A percentile compares a stretch with the other conserved stretches of the same genome.
phyloP scores from a whole-genome alignment of 2,113 vertebrate genomes.

The Myodes glareolus region DNA sequence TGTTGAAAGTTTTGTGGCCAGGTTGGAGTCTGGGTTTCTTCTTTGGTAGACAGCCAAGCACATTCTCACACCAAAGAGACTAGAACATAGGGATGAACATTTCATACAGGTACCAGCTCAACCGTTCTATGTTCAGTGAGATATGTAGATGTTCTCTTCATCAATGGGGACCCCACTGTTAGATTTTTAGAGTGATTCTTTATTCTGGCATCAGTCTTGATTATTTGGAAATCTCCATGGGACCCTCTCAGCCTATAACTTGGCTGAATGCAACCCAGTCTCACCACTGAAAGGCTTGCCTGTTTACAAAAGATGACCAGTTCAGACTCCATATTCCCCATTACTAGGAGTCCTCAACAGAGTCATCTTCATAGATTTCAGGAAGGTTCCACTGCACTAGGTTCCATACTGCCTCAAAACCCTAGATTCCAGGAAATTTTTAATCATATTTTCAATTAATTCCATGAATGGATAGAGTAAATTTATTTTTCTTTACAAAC shows the following conservation, averaged over 20 bases:
- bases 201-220: background rate
- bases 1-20: background rate
- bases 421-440: background rate
- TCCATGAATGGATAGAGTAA: background rate
- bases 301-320: background rate
- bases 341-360: background rate
- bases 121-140: background rate
- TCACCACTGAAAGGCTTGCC: background rate
- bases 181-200: background rate
- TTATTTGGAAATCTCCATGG: background rate
- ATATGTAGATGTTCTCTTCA: background rate
- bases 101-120: background rate
- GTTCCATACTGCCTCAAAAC: background rate
- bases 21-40: background rate
- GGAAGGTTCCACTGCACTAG: background rate
- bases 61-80: background rate
- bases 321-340: background rate
- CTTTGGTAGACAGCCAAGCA: background rate
- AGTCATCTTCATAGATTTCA: background rate
- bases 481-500: slow-evolving; percentile 27
- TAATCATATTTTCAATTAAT: background rate
- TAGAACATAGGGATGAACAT: background rate
- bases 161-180: background rate
- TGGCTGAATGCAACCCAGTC: background rate
- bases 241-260: no score